Conservation (phyloP, 2,888 invertebrate species). For the Aphidius colemani region DNA sequence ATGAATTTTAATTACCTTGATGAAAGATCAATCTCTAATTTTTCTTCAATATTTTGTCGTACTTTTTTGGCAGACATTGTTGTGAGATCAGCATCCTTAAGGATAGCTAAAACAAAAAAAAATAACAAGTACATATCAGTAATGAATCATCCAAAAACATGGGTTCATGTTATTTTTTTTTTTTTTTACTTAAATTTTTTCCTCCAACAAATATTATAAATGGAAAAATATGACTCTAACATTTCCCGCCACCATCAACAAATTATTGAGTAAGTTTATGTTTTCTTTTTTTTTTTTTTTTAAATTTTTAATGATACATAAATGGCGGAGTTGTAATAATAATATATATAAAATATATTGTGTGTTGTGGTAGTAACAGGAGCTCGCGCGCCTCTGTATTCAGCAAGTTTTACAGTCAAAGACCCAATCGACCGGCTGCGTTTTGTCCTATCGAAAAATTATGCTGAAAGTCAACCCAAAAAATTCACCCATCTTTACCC, state of each 20-base stretch:
- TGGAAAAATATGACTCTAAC: not conserved
- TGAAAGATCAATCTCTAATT: conserved; percentile 75
- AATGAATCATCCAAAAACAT: conserved; percentile 11
- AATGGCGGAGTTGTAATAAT: no score
- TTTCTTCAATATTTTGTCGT: conserved; percentile 81
- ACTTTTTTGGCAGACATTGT: conserved; percentile 89
- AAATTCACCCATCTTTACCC: no score
- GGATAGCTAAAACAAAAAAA: conserved; percentile 69
- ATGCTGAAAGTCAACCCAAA: no score
- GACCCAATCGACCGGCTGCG: no score
- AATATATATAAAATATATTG: no score
- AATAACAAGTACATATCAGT: conserved; percentile 24
- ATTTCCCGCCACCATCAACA: not conserved
- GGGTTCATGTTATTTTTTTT: not conserved
- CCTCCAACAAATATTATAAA: not conserved
- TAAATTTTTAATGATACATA: no score
- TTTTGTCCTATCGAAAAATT: no score
- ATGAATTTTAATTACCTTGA: conserved; percentile 66
- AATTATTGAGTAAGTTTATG: no score
- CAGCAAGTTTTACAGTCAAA: conserved; percentile 10
- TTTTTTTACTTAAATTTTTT: conserved; percentile 4
- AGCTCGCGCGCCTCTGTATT: no score
- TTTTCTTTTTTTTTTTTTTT: no score
- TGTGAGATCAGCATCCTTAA: conserved; percentile 84
- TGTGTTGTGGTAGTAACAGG: no score